Percentiles rank a stretch among this genome's conserved stretches.
phyloP scores from a whole-genome alignment of 2,888 invertebrate species.

The Serrognathus titanus region DNA sequence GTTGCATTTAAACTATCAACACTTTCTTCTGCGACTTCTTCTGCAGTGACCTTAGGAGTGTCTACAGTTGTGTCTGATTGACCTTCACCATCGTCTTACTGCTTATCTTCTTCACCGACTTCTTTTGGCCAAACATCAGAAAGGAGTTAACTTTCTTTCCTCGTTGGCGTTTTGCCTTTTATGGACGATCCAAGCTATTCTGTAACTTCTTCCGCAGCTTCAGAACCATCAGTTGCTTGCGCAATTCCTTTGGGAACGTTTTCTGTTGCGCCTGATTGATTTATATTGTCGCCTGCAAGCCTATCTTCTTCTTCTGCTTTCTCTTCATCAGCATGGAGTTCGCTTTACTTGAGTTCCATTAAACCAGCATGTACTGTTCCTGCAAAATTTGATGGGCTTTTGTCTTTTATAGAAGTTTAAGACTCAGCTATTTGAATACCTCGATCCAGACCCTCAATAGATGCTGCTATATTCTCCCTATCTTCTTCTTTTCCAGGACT shows the following conservation, averaged over 20 bases:
- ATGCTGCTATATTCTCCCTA: no score
- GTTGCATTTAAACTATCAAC: neutral
- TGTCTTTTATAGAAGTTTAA: no score
- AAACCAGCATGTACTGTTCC: no score
- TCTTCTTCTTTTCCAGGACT: no score
- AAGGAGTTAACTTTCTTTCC: no score
- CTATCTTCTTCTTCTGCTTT: constrained; percentile 2
- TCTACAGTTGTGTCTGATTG: neutral
- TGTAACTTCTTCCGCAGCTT: constrained; percentile 1
- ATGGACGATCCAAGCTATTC: no score
- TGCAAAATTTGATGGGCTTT: neutral
- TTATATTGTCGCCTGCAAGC: neutral
- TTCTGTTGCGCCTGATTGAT: constrained; percentile 5
- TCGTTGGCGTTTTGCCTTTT: neutral
- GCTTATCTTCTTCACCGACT: neutral
- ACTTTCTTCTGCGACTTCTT: neutral
- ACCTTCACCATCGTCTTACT: neutral
- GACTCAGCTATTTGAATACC: no score
- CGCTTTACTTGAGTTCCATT: no score
- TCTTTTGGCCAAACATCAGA: neutral
- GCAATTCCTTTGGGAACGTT: neutral
- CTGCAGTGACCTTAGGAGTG: neutral
- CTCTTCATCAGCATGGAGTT: no score
- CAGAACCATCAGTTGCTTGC: neutral
- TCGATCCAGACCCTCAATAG: no score